A percentile compares a stretch with the other conserved stretches of the same genome.
These are phyloP conservation scores for mouse (Mus musculus) DNA, from an alignment of 2,113 vertebrate species.

Conservation along the genomic window DNA sequence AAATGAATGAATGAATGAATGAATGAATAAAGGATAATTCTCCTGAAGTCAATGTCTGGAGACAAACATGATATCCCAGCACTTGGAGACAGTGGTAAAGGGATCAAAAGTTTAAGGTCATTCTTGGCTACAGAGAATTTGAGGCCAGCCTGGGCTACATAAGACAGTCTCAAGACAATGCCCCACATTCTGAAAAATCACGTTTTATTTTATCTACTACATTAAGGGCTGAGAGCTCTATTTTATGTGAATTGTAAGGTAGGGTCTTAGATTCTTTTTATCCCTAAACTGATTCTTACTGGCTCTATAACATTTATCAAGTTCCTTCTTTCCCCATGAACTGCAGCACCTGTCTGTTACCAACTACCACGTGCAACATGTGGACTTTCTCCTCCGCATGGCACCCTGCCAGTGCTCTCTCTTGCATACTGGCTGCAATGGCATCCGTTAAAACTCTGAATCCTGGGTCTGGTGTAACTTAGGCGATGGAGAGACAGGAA, in stretches of 20 bases:
- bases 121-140: background rate
- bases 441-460: background rate
- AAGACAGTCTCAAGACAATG: background rate
- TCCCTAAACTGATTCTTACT: background rate
- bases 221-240: slow-evolving; percentile 1
- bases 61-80: background rate
- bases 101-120: background rate
- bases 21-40: slow-evolving; percentile 1
- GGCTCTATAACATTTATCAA: slow-evolving; percentile 31
- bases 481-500: background rate
- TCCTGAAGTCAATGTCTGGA: background rate
- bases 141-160: background rate
- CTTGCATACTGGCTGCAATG: background rate
- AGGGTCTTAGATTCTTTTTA: slow-evolving; percentile 34
- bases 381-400: slow-evolving; percentile 2
- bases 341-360: background rate
- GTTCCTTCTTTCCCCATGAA: background rate
- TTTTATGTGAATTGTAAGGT: slow-evolving; percentile 6
- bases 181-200: background rate
- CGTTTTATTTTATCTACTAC: slow-evolving; percentile 2
- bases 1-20: no score
- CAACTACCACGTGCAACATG: background rate
- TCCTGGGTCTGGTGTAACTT: background rate
- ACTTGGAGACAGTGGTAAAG: background rate
- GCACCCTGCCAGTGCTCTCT: background rate